Base-by-base conservation (phyloP, 2,797 vertebrate genomes). In the Cirrhinus mrigala region DNA sequence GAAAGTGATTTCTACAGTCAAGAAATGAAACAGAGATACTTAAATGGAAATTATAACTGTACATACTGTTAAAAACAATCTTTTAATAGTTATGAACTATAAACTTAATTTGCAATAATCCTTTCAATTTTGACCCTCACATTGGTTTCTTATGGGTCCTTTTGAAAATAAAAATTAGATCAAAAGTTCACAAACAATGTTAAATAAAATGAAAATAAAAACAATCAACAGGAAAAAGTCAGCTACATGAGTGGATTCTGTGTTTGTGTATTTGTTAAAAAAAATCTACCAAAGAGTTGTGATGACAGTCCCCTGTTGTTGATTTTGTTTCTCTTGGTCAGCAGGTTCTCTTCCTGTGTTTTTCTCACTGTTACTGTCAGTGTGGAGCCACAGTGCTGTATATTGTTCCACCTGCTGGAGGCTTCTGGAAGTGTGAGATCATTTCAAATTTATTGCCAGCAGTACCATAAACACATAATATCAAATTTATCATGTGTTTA, bases 311-410 rank as follows among this genome's bases (percentile, higher is more conserved):
- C 8, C 11, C 56, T 60, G 22, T 1, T 24, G 5, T 0, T 29
- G 24, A 14, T 15, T 7, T 27, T 29, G 11, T n/a, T 10, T 58
- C 22, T 58, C 10, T 60, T 60, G n/a, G 58, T 60, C 58, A 56
- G 8, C 22, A 56, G 54, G 3, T 0, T 56, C 54, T 56, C 20
- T 22, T 56, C 20, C 16, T 56, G 20, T 56, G 54, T 22, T 56
- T 6, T 56, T 56, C 20, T 22, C 15, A 20, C 24, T 29, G 8
- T 29, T 29, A 24, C 24, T 29, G 73, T 75, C 20, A 12, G 14
- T 73, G 44, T 27, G 46, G 44, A 22, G 16, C 73, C 24, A 75
- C 48, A 54, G 48, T 33, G 73, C 73, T 33, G 73, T 75, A 75
- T 75, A 54, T 3, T 1, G 2, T 1, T 54, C 16, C 48, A 6